These are phyloP conservation scores for Anthoscopus minutus DNA, from an alignment of 2,113 vertebrate species.

Conservation along the genomic window DNA sequence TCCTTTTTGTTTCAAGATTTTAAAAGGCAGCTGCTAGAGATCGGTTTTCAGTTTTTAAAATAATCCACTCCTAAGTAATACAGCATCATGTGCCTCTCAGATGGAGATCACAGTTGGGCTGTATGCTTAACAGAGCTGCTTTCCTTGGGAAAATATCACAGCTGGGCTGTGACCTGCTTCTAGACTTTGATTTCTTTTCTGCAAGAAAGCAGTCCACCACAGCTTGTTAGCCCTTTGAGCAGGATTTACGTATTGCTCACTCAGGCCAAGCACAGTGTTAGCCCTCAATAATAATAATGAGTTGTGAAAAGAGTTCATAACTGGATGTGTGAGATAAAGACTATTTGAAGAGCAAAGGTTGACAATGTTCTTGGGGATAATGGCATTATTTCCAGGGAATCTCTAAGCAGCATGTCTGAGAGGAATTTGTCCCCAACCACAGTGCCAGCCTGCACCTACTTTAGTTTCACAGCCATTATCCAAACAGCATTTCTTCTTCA, in stretches of 20 bases:
- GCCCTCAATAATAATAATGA: constrained; percentile 12
- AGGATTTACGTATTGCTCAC: neutral
- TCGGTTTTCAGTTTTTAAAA: neutral
- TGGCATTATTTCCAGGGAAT: neutral
- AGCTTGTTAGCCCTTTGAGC: neutral
- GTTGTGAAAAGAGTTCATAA: constrained; percentile 31
- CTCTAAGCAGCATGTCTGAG: neutral
- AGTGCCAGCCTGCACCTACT: neutral
- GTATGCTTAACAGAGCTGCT: neutral
- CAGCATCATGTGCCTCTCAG: neutral
- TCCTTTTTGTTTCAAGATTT: neutral
- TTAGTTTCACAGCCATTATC: neutral
- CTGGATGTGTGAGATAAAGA: neutral
- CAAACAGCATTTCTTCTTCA: neutral
- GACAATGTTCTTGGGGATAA: neutral
- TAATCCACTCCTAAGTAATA: neutral
- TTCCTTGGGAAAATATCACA: constrained; percentile 44
- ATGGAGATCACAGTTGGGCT: neutral
- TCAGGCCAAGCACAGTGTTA: neutral
- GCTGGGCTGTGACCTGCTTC: constrained; percentile 24
- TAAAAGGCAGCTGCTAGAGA: neutral
- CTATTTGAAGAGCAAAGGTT: constrained; percentile 15
- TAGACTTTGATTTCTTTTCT: neutral
- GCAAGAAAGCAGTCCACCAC: neutral
- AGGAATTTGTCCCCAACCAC: neutral